phyloP scores from a whole-genome alignment of 1,140 invertebrate species.

The Pristionchus pacificus region DNA sequence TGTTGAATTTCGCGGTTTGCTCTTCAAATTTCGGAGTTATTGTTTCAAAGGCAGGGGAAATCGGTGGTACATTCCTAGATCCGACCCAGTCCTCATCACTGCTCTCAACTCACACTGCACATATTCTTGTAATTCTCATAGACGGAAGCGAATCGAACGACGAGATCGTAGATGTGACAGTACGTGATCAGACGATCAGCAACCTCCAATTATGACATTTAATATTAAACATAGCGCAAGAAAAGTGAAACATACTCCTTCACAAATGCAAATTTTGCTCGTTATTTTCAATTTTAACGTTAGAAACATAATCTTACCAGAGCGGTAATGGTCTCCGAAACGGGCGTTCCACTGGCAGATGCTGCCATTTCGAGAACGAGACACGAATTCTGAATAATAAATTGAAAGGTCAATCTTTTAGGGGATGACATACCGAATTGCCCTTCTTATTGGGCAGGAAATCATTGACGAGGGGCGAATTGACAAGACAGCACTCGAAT shows the following conservation, averaged over 20 bases:
- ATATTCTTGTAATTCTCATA: conserved; percentile 17
- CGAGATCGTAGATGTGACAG: conserved; percentile 25
- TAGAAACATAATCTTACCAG: not conserved
- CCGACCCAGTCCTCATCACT: not conserved
- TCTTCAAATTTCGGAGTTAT: no score
- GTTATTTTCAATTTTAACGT: not conserved
- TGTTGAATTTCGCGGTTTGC: no score
- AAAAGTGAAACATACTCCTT: no score
- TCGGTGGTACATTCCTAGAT: no score
- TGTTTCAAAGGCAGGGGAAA: no score
- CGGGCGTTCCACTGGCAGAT: not conserved
- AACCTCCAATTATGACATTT: not conserved
- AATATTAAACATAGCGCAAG: not conserved
- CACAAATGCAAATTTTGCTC: not conserved
- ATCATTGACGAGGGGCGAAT: not conserved
- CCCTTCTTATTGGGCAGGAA: conserved; percentile 1
- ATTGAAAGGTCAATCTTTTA: not conserved
- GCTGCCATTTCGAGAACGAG: not conserved
- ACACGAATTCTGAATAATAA: not conserved
- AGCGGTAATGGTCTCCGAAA: not conserved
- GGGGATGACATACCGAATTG: not conserved
- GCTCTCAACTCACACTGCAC: conserved; percentile 18
- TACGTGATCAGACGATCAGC: conserved; percentile 22
- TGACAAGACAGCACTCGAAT: conserved; percentile 8
- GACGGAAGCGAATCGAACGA: conserved; percentile 20